Conservation (phyloP, 2,113 vertebrate species). For the Mixornis gularis region DNA sequence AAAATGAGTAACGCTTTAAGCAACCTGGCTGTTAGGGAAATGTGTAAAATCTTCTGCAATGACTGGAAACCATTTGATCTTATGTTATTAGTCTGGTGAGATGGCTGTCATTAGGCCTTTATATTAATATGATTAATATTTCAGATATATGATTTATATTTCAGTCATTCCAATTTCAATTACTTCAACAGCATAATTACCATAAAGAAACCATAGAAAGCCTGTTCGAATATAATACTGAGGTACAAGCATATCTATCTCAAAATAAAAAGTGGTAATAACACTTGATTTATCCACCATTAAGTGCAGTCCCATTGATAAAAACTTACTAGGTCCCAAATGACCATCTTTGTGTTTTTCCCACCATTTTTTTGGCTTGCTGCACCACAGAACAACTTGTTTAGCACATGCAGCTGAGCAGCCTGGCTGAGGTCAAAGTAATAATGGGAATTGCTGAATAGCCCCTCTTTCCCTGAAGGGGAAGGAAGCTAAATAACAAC, state of each 20-base stretch:
- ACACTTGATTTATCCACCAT: not conserved
- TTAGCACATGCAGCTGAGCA: not conserved
- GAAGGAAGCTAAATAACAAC: not conserved
- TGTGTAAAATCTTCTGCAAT: not conserved
- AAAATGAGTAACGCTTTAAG: slow-evolving; percentile 5
- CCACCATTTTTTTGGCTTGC: not conserved
- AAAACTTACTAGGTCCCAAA: not conserved
- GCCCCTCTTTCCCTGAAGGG: not conserved
- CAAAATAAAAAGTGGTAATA: not conserved
- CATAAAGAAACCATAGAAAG: not conserved
- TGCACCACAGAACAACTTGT: not conserved
- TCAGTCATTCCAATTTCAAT: not conserved
- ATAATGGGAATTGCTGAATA: not conserved
- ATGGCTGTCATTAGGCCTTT: not conserved
- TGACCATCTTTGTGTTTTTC: not conserved
- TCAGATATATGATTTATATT: not conserved
- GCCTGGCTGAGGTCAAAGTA: not conserved
- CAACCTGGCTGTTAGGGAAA: not conserved
- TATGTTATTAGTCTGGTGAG: not conserved
- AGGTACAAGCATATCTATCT: too few relatives aligned
- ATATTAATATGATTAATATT: not conserved
- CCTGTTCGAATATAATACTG: not conserved
- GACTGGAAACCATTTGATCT: not conserved
- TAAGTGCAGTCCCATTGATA: not conserved
- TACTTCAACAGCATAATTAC: not conserved